These are phyloP conservation scores for Apis mellifera DNA, from an alignment of 1,140 invertebrate genomes.

Conservation along the genomic window DNA sequence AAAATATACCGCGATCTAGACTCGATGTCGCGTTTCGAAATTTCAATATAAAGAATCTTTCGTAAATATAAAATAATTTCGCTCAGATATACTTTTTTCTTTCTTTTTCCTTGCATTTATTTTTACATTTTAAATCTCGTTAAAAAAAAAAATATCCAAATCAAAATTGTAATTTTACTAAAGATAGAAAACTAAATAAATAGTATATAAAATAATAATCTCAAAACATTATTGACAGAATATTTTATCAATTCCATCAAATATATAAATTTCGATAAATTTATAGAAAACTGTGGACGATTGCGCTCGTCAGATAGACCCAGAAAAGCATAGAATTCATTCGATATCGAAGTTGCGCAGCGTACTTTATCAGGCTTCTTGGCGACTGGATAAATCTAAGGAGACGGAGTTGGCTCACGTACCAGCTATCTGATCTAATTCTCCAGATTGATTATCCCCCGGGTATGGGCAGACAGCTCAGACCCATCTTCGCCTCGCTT, in stretches of 20 bases:
- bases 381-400: slow-evolving; percentile 49
- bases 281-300: slow-evolving; percentile 13
- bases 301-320: slow-evolving; percentile 16
- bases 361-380: slow-evolving; percentile 39
- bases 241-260: background rate
- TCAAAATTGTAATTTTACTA: too few species aligned
- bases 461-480: slow-evolving; percentile 34
- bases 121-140: background rate
- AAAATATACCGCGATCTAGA: background rate
- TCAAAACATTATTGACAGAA: background rate
- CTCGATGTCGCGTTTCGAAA: background rate
- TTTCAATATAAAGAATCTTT: background rate
- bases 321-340: slow-evolving; percentile 36
- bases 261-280: slow-evolving; percentile 8
- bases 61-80: background rate
- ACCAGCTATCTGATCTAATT: slow-evolving; percentile 58
- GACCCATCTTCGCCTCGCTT: slow-evolving; percentile 45
- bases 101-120: background rate
- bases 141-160: too few species aligned
- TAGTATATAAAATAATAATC: background rate
- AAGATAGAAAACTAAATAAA: background rate
- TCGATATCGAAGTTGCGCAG: slow-evolving; percentile 31
- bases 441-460: slow-evolving; percentile 51
- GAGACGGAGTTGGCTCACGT: slow-evolving; percentile 54
- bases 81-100: background rate